Percentiles rank a stretch among this genome's conserved stretches.
phyloP scores from a whole-genome alignment of 2,888 invertebrate genomes.

The Cephalotes varians region DNA sequence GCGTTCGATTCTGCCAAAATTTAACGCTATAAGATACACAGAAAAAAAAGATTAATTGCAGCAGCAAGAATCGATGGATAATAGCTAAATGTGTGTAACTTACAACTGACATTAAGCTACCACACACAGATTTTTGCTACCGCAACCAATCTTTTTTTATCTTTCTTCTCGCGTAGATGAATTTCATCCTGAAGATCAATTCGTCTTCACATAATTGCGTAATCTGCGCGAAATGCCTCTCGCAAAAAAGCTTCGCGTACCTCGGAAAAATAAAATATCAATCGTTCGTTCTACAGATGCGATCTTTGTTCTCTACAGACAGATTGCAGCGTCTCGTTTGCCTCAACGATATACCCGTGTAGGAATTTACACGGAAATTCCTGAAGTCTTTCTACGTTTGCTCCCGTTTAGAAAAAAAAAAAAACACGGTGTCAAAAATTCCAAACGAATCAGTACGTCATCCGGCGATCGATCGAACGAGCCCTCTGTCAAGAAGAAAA shows the following conservation, averaged over 20 bases:
- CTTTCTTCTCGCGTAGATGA: too few relatives aligned
- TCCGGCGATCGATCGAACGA: constrained; percentile 49
- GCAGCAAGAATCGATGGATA: too few relatives aligned
- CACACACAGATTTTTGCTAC: too few relatives aligned
- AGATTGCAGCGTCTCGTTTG: not conserved
- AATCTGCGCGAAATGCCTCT: not conserved
- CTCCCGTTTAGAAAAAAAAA: not conserved
- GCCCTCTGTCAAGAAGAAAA: constrained; percentile 16
- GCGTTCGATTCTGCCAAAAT: not conserved
- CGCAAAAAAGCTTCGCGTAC: not conserved
- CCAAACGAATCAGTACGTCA: constrained; percentile 21
- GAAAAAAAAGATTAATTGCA: too few relatives aligned
- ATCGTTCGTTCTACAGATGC: not conserved
- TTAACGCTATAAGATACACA: not conserved
- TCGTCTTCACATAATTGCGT: not conserved
- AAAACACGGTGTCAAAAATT: not conserved
- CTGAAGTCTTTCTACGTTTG: not conserved
- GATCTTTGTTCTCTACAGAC: not conserved
- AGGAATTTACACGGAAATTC: not conserved
- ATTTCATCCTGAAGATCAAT: not conserved
- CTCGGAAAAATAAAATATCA: not conserved
- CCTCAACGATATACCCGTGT: not conserved
- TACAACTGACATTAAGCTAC: too few relatives aligned
- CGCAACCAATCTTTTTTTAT: too few relatives aligned
- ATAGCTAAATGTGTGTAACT: too few relatives aligned